A percentile compares a stretch with the other conserved stretches of the same genome.
These are phyloP conservation scores for Grammatotria lemairii DNA, from an alignment of 2,113 vertebrate species.

Conservation along the genomic window DNA sequence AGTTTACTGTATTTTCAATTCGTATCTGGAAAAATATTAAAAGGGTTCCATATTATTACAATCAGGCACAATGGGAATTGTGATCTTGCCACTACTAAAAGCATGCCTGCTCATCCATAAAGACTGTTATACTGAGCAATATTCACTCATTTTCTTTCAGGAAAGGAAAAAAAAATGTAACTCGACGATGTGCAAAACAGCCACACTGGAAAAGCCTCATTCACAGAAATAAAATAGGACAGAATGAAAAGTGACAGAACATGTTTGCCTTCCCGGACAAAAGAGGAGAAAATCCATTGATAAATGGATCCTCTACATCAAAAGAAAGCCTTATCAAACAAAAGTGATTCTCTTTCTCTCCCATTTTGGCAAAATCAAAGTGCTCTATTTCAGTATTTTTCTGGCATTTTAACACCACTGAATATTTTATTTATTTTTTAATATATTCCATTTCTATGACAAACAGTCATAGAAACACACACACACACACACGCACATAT, in stretches of 20 bases:
- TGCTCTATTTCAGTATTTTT: not conserved
- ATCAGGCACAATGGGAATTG: not conserved
- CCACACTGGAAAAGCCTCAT: not conserved
- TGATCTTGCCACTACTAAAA: not conserved
- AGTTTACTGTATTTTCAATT: not conserved
- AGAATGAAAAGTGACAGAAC: constrained; percentile 13
- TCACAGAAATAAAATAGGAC: not conserved
- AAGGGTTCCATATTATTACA: not conserved
- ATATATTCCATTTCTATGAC: not conserved
- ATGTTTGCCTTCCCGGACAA: not conserved
- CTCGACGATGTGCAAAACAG: not conserved
- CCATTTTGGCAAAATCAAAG: constrained; percentile 12
- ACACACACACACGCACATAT: rapidly evolving
- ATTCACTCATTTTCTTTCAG: not conserved
- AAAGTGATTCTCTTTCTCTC: not conserved
- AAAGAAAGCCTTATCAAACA: constrained; percentile 5
- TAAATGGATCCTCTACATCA: constrained; percentile 31
- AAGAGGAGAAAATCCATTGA: constrained; percentile 2
- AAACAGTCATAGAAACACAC: not conserved
- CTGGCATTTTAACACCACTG: not conserved
- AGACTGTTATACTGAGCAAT: not conserved
- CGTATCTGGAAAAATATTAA: not conserved
- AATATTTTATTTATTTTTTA: not conserved
- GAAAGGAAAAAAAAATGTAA: not conserved
- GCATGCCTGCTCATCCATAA: not conserved